phyloP scores from a whole-genome alignment of 2,113 vertebrate genomes.

The Amphiprion percula region DNA sequence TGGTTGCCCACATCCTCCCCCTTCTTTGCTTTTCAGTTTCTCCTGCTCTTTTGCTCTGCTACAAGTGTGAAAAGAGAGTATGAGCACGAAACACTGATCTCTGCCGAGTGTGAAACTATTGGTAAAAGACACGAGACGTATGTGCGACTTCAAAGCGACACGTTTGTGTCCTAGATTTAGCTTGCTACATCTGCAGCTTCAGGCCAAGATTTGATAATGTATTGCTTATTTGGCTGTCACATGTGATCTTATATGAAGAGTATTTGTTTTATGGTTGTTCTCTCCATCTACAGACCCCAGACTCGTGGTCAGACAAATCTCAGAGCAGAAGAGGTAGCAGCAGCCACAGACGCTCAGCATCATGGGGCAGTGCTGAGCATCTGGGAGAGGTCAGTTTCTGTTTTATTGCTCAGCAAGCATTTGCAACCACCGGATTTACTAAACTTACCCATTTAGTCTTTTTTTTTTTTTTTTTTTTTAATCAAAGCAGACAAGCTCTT shows the following conservation, averaged over 20 bases:
- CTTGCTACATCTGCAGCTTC: background rate
- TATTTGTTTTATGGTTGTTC: slow-evolving; percentile 6
- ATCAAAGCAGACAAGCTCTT: background rate
- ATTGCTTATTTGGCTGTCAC: too few relatives aligned
- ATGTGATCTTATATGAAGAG: background rate
- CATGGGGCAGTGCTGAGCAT: slow-evolving; percentile 90
- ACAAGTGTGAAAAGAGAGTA: slow-evolving; percentile 54
- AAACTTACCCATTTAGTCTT: background rate
- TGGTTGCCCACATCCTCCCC: slow-evolving; percentile 73
- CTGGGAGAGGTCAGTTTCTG: slow-evolving; percentile 85
- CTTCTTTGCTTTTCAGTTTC: slow-evolving; percentile 67
- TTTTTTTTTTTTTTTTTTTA: background rate
- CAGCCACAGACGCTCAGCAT: slow-evolving; percentile 90
- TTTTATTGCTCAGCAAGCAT: background rate
- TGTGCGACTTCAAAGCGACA: background rate
- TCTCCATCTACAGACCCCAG: slow-evolving; percentile 86
- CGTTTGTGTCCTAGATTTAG: background rate
- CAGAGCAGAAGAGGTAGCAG: slow-evolving; percentile 68
- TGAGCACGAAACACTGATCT: slow-evolving; percentile 35
- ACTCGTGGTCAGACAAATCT: slow-evolving; percentile 86
- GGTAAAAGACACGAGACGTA: slow-evolving; percentile 6
- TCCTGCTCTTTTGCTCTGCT: slow-evolving; percentile 45
- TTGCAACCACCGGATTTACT: background rate
- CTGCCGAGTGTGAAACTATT: slow-evolving; percentile 23
- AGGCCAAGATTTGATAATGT: background rate